These are phyloP conservation scores for Urocolius indicus DNA, from an alignment of 2,113 vertebrate genomes.

Conservation along the genomic window DNA sequence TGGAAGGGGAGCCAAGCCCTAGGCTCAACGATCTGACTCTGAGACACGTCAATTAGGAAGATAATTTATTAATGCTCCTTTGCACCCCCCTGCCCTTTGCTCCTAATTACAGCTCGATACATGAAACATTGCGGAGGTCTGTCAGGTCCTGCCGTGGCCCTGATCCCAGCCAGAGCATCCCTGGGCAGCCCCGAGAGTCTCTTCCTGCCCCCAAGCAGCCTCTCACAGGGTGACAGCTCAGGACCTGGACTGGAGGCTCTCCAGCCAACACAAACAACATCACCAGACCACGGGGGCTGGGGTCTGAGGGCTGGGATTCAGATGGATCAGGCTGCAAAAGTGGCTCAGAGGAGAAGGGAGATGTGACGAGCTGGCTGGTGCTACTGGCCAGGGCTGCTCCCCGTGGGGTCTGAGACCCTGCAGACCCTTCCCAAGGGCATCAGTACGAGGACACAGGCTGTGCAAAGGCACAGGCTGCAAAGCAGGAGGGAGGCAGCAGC, in stretches of 20 bases:
- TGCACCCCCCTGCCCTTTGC: constrained; percentile 19
- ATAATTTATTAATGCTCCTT: constrained; percentile 69
- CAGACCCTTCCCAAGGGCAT: background rate
- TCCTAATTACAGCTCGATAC: constrained; percentile 63
- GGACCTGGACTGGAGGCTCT: background rate
- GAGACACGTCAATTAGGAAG: constrained; percentile 66
- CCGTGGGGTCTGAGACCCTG: rapidly evolving
- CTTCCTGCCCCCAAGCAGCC: background rate
- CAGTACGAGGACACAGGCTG: too few relatives aligned
- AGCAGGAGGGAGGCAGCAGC: background rate
- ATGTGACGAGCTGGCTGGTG: rapidly evolving
- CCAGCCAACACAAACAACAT: background rate
- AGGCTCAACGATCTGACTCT: constrained; percentile 15
- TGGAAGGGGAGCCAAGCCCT: constrained; percentile 36
- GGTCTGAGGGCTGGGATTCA: background rate
- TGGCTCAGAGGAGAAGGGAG: background rate
- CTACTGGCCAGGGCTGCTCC: background rate
- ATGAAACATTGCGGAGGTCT: background rate
- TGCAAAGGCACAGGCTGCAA: background rate
- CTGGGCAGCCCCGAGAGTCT: background rate
- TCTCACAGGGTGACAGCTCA: rapidly evolving
- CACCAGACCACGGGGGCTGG: rapidly evolving
- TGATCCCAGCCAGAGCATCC: background rate
- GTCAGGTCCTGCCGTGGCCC: background rate
- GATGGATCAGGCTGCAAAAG: background rate